These are phyloP conservation scores for Thunnus albacares DNA, from an alignment of 2,797 vertebrate species.

Conservation along the genomic window DNA sequence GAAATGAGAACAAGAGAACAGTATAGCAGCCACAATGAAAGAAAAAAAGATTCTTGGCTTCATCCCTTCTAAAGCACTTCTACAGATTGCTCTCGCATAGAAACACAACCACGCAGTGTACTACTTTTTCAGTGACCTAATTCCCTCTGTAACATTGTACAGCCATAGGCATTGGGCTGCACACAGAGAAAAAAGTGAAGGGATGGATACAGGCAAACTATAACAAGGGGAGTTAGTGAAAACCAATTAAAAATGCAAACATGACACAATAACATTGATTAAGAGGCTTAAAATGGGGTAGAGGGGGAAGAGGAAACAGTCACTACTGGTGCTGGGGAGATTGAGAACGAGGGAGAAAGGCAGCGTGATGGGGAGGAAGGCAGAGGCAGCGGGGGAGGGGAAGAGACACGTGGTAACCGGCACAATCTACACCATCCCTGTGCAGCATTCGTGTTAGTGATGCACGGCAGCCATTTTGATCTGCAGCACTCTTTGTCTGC, in stretches of 20 bases:
- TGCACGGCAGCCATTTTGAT: constrained; percentile 83
- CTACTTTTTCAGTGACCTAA: constrained; percentile 79
- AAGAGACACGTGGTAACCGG: constrained; percentile 68
- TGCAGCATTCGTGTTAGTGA: constrained; percentile 68
- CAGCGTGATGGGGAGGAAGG: constrained; percentile 64
- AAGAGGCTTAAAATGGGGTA: constrained; percentile 6
- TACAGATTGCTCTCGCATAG: constrained; percentile 38
- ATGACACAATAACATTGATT: background rate
- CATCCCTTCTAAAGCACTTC: constrained; percentile 30
- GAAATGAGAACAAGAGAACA: constrained; percentile 14
- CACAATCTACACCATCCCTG: constrained; percentile 72
- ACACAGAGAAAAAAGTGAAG: constrained; percentile 11
- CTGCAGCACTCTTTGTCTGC: constrained; percentile 65
- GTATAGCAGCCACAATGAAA: constrained; percentile 13
- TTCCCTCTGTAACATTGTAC: constrained; percentile 61
- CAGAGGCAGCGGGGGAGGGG: constrained; percentile 79
- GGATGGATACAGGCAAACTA: constrained; percentile 10
- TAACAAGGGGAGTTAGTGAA: background rate
- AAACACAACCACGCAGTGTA: constrained; percentile 46
- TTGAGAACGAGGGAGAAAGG: constrained; percentile 40
- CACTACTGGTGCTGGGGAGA: constrained; percentile 24
- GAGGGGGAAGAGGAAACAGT: background rate
- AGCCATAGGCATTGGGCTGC: constrained; percentile 28
- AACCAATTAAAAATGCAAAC: background rate
- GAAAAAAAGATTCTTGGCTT: background rate